These are phyloP conservation scores for Plumapathes pennacea DNA, from an alignment of 92 coral and sea anemone genomes.

Conservation along the genomic window DNA sequence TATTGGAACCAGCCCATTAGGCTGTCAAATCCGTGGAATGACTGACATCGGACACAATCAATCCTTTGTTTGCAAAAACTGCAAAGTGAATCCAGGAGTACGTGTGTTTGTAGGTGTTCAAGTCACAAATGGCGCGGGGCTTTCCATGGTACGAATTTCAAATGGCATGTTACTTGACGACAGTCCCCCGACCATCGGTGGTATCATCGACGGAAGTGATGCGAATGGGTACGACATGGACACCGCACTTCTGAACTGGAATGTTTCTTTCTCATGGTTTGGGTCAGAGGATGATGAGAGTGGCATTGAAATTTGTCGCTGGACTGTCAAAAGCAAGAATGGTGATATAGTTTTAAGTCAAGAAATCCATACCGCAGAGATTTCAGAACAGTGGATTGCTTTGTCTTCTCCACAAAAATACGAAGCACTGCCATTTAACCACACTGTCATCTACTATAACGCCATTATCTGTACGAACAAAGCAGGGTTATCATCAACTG, in stretches of 20 bases:
- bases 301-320: slow-evolving; percentile 61
- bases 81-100: slow-evolving; percentile 56
- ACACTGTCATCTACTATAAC: slow-evolving; percentile 43
- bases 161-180: slow-evolving; percentile 82
- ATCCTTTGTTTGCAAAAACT: slow-evolving; percentile 57
- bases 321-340: slow-evolving; percentile 51
- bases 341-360: slow-evolving; percentile 24
- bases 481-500: slow-evolving; percentile 48
- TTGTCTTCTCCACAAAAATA: slow-evolving; percentile 48
- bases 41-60: slow-evolving; percentile 44
- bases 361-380: slow-evolving; percentile 13
- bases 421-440: slow-evolving; percentile 17
- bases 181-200: slow-evolving; percentile 79
- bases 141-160: slow-evolving; percentile 52
- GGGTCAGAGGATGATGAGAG: slow-evolving; percentile 84
- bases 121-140: slow-evolving; percentile 81
- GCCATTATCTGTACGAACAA: slow-evolving; percentile 70
- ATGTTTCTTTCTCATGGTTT: slow-evolving; percentile 75
- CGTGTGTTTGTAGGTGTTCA: slow-evolving; percentile 61
- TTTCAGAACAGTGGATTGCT: slow-evolving; percentile 34
- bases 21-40: slow-evolving; percentile 66
- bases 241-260: slow-evolving; percentile 64
- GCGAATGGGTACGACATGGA: slow-evolving; percentile 57
- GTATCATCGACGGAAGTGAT: slow-evolving; percentile 71
- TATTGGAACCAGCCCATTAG: slow-evolving; percentile 75